Conservation (phyloP, 2,888 invertebrate genomes). For the Ophion ventricosus region DNA sequence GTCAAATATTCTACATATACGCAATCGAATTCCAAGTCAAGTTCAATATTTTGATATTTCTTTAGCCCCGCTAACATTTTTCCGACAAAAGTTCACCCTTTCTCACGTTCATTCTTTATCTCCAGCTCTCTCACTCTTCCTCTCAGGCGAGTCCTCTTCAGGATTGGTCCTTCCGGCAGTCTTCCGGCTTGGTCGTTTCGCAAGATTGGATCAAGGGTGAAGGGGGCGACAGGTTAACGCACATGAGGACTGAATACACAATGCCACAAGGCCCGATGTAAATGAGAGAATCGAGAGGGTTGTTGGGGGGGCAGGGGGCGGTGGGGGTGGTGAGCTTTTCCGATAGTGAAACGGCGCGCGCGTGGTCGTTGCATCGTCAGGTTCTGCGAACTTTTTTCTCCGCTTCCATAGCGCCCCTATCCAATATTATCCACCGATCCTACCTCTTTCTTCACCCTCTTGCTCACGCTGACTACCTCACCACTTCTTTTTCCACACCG, state of each 20-base stretch:
- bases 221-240: constrained; percentile 68
- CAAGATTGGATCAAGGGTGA: constrained; percentile 72
- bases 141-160: not conserved
- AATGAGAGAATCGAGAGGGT: constrained; percentile 69
- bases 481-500: constrained; percentile 30
- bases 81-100: not conserved
- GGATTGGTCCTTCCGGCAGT: constrained; percentile 34
- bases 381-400: constrained; percentile 37
- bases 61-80: constrained; percentile 12
- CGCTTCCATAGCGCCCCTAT: not conserved
- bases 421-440: constrained; percentile 28
- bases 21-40: no score
- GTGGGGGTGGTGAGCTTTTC: constrained; percentile 27
- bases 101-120: not conserved
- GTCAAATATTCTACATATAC: no score
- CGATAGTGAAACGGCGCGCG: not conserved
- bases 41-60: not conserved
- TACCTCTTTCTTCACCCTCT: not conserved
- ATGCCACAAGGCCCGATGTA: constrained; percentile 69
- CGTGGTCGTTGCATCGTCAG: constrained; percentile 12
- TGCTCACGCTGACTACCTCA: no score
- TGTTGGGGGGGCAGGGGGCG: constrained; percentile 14
- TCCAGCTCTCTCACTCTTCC: not conserved
- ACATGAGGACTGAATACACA: constrained; percentile 73
- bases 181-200: constrained; percentile 68